phyloP scores from a whole-genome alignment of 2,797 vertebrate genomes.

The Silurus aristotelis region DNA sequence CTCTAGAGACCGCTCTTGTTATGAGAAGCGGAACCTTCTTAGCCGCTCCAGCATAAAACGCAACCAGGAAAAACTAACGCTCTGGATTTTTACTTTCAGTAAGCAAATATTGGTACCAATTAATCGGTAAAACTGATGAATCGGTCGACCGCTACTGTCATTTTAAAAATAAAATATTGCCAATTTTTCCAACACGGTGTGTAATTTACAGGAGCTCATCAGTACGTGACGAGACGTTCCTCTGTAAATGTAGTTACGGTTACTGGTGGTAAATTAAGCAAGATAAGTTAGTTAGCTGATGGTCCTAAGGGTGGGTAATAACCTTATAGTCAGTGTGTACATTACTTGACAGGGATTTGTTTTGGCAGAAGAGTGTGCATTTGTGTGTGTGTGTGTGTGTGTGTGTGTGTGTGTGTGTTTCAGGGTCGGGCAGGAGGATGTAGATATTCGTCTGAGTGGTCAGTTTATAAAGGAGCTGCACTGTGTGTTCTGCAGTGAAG shows the following conservation, averaged over 20 bases:
- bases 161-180: not conserved
- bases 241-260: not conserved
- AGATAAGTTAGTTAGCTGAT: not conserved
- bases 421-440: slow-evolving; percentile 83
- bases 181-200: not conserved
- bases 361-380: not conserved
- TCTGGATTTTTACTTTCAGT: no score
- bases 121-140: no score
- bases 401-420: slow-evolving; percentile 12
- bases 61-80: no score
- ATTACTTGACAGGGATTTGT: not conserved
- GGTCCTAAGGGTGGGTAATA: not conserved
- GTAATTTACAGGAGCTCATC: not conserved
- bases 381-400: slow-evolving; percentile 15
- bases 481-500: slow-evolving; percentile 81
- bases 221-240: not conserved
- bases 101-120: no score
- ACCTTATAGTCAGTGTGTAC: not conserved
- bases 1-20: no score
- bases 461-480: slow-evolving; percentile 87
- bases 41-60: no score
- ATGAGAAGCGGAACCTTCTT: no score
- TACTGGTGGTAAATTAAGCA: not conserved
- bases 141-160: no score
- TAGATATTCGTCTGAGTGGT: slow-evolving; percentile 83